Conservation (phyloP, 2,797 vertebrate species). For the Etheostoma perlongum region DNA sequence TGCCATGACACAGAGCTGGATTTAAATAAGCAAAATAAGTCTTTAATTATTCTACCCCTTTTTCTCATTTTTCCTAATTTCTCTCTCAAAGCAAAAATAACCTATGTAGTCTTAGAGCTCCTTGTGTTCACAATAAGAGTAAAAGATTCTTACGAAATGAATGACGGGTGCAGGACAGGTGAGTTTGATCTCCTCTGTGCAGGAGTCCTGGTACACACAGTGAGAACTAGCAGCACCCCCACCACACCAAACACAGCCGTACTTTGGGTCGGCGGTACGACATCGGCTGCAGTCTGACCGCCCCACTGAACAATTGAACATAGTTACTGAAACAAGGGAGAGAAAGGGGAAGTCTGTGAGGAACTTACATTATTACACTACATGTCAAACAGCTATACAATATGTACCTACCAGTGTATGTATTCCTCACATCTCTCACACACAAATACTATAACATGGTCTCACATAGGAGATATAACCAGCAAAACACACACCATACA, state of each 20-base stretch:
- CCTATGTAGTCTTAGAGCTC: not conserved
- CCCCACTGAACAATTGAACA: slow-evolving; percentile 98
- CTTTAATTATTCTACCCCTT: not conserved
- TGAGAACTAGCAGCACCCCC: slow-evolving; percentile 76
- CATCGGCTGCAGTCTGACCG: slow-evolving; percentile 95
- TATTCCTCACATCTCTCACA: not conserved
- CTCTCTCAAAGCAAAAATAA: not conserved
- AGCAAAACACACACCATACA: slow-evolving; percentile 85
- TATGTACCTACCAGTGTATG: no score
- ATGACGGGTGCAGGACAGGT: slow-evolving; percentile 95
- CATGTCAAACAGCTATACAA: not conserved
- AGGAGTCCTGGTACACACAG: slow-evolving; percentile 90
- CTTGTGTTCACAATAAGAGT: not conserved
- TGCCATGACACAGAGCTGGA: no score
- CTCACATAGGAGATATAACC: no score
- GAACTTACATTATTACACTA: not conserved
- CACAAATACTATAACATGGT: not conserved
- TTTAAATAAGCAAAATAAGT: no score
- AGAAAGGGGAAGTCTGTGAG: not conserved
- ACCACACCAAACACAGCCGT: slow-evolving; percentile 95
- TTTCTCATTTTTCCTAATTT: not conserved
- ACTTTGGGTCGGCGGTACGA: slow-evolving; percentile 90
- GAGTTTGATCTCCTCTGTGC: slow-evolving; percentile 85
- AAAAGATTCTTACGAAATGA: slow-evolving; percentile 85
- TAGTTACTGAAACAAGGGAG: slow-evolving; percentile 84